Base-by-base conservation (phyloP, 2,888 invertebrate species). In the Drosophila lutescens region DNA sequence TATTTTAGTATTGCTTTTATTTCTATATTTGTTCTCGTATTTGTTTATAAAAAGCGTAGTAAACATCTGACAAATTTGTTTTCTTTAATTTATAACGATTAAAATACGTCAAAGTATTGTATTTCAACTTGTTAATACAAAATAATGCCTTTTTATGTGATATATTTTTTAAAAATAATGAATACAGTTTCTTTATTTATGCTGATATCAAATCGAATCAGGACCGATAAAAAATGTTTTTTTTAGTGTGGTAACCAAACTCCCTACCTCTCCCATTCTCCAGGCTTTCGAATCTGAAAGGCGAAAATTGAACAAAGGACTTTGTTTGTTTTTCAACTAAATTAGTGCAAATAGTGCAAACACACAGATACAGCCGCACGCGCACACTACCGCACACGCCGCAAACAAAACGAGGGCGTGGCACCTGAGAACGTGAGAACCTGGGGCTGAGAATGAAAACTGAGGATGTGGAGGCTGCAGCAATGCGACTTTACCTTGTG, bases 301-400 rank as follows among this genome's bases (percentile, higher is more conserved):
- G 78, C 79, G 79, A 82, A 87, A 86, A 89, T 88, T 88, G 79
- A 88, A 88, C 88, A 89, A 86, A 88, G 77, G 86, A 80, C 77
- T 80, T 86, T 80, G 83, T 89, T 86, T 89, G 86, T 89, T 82
- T 63, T 86, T 80, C 82, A 56, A 88, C 86, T 82, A 89, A 86
- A 89, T 86, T 86, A 89, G 86, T 86, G 89, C 89, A 89, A 86
- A 88, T 86, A 86, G 86, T 88, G 80, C 63, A 63, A 73, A 75
- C 68, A 71, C 63, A 66, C 53, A 74, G 55, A 43, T 44, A 46
- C 57, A 71, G 51, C 72, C 54, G 57, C 50, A 58, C 34, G 51
- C 44, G 7, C 43, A 43, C 26, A n/a, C 7, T 46, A 60, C 51
- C 51, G 56, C 30, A 56, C 65, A 53, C 50, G 51, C 56, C 43